These are phyloP conservation scores for Seison nebaliae DNA, from an alignment of 1,140 invertebrate genomes.

Conservation along the genomic window DNA sequence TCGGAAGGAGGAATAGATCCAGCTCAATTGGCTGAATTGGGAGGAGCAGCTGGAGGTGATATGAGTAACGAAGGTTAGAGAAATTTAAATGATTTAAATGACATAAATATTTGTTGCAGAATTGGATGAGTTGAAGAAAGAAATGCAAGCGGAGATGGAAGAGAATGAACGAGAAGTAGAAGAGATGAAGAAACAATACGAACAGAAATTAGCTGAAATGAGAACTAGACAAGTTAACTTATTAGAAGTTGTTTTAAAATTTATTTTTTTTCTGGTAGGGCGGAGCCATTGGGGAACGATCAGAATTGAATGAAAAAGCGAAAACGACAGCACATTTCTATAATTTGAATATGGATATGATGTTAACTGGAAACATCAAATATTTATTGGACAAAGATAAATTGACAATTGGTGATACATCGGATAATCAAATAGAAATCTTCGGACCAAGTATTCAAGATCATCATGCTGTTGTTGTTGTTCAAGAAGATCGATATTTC, in stretches of 20 bases:
- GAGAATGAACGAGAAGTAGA: slow-evolving; percentile 35
- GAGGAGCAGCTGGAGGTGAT: slow-evolving; percentile 19
- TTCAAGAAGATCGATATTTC: slow-evolving; percentile 24
- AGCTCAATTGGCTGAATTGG: slow-evolving; percentile 16
- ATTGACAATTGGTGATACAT: background rate
- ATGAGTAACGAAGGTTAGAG: slow-evolving; percentile 24
- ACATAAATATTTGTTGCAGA: slow-evolving; percentile 17
- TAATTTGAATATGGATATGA: slow-evolving; percentile 37
- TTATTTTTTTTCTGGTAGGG: background rate
- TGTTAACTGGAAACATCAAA: slow-evolving; percentile 33
- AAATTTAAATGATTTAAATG: slow-evolving; percentile 1
- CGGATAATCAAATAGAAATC: slow-evolving; percentile 5
- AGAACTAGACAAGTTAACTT: slow-evolving; percentile 16
- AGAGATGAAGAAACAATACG: slow-evolving; percentile 34
- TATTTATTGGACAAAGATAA: slow-evolving; percentile 29
- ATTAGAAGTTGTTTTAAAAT: background rate
- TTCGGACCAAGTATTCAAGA: slow-evolving; percentile 29
- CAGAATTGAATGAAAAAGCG: slow-evolving; percentile 29
- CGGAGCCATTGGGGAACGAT: slow-evolving; percentile 13
- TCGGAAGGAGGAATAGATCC: slow-evolving; percentile 21
- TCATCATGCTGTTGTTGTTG: slow-evolving; percentile 32
- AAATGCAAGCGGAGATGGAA: slow-evolving; percentile 30
- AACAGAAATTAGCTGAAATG: slow-evolving; percentile 29
- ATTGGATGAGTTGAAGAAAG: slow-evolving; percentile 24
- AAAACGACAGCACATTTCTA: slow-evolving; percentile 33